These are phyloP conservation scores for Tenthredo mesomela DNA, from an alignment of 2,888 invertebrate genomes.

Conservation along the genomic window DNA sequence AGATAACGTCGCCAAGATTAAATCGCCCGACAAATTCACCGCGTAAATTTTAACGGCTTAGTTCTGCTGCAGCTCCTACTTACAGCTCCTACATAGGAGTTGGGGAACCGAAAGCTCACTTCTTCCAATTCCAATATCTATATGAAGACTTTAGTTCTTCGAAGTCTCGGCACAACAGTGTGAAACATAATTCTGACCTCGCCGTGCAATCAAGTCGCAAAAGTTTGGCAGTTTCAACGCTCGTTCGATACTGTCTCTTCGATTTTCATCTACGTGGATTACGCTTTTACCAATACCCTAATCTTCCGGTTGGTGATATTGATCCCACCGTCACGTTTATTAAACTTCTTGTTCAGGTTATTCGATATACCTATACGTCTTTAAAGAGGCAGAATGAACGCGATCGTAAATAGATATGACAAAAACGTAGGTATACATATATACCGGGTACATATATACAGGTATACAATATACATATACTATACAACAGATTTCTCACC, in stretches of 20 bases:
- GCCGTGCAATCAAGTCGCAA: background rate
- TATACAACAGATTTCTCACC: conserved; percentile 2
- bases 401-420: background rate
- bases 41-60: conserved; percentile 23
- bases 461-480: background rate
- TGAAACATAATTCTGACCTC: background rate
- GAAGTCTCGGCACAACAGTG: background rate
- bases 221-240: conserved; percentile 25
- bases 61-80: background rate
- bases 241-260: background rate
- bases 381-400: background rate
- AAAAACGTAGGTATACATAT: background rate
- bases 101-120: background rate
- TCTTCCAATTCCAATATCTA: background rate
- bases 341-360: conserved; percentile 28
- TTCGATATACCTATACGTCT: background rate
- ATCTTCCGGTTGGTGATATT: conserved; percentile 12
- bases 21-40: conserved; percentile 27
- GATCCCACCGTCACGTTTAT: conserved; percentile 30
- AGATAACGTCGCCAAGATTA: conserved; percentile 42
- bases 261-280: conserved; percentile 31
- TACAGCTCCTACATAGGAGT: background rate
- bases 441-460: background rate
- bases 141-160: background rate
- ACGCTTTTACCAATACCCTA: conserved; percentile 34